Percentiles rank a stretch among this genome's conserved stretches.
Conservation (phyloP, 2,797 vertebrate species). For the Synaphobranchus kaupii region DNA sequence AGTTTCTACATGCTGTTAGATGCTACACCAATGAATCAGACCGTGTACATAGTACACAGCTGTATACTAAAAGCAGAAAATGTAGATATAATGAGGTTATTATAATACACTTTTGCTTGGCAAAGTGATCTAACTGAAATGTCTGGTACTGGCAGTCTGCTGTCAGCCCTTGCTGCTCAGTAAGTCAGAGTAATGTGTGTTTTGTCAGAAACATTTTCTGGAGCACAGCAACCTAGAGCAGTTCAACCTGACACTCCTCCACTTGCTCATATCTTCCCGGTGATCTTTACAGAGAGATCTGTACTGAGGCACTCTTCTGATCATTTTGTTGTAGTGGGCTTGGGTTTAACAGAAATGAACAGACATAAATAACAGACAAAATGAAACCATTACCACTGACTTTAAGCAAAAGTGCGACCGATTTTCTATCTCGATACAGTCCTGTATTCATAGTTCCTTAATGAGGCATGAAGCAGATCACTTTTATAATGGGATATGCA, state of each 20-base stretch:
- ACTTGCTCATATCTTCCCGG: background rate
- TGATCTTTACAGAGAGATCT: background rate
- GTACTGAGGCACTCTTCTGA: background rate
- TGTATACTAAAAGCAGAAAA: background rate
- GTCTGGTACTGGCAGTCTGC: background rate
- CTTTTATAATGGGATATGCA: background rate
- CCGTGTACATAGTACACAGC: background rate
- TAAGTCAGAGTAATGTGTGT: background rate
- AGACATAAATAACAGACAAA: background rate
- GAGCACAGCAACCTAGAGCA: background rate
- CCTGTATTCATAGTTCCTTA: background rate
- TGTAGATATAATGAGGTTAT: background rate
- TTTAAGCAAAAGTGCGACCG: too few species aligned
- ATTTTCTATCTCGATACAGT: too few species aligned
- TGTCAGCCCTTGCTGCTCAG: background rate
- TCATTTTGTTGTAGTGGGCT: background rate
- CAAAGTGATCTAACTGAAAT: background rate
- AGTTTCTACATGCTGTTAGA: background rate
- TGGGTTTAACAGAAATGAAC: too few species aligned
- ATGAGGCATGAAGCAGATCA: background rate
- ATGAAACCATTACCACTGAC: background rate
- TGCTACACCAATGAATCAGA: background rate
- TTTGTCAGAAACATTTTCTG: background rate
- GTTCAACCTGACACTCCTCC: background rate
- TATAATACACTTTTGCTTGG: background rate